phyloP scores from a whole-genome alignment of 2,888 invertebrate species.

The Rotaria socialis region DNA sequence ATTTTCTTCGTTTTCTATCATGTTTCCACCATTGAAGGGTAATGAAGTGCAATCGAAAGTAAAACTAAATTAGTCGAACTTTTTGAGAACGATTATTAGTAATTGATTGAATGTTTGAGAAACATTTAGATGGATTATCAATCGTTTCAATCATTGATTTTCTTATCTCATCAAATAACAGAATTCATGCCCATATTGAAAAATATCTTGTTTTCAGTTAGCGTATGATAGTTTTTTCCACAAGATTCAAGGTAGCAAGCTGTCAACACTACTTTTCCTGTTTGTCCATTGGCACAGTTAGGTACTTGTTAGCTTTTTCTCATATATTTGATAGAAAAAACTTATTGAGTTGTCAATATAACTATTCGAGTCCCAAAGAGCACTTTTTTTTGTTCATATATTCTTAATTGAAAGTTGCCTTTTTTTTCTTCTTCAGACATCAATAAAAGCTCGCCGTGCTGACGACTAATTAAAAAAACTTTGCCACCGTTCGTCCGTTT shows the following conservation, averaged over 20 bases:
- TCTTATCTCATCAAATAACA: too few species aligned
- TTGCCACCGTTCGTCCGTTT: background rate
- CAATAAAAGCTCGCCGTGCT: background rate
- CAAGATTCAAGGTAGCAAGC: background rate
- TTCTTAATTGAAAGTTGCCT: background rate
- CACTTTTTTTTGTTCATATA: background rate
- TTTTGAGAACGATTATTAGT: background rate
- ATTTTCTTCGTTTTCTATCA: background rate
- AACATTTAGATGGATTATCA: background rate
- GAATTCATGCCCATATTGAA: too few species aligned
- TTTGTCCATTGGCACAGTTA: background rate
- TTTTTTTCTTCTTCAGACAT: background rate
- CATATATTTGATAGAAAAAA: background rate
- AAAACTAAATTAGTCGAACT: background rate
- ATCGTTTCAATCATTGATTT: background rate
- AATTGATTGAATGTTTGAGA: background rate
- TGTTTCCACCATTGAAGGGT: background rate
- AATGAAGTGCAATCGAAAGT: background rate
- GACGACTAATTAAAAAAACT: conserved; percentile 10
- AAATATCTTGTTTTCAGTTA: too few species aligned
- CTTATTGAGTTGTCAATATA: background rate
- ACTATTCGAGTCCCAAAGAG: background rate
- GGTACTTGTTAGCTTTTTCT: background rate
- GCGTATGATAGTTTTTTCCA: background rate
- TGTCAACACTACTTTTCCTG: background rate